These are phyloP conservation scores for Cerastis rubricosa DNA, from an alignment of 2,888 invertebrate genomes.

Conservation along the genomic window DNA sequence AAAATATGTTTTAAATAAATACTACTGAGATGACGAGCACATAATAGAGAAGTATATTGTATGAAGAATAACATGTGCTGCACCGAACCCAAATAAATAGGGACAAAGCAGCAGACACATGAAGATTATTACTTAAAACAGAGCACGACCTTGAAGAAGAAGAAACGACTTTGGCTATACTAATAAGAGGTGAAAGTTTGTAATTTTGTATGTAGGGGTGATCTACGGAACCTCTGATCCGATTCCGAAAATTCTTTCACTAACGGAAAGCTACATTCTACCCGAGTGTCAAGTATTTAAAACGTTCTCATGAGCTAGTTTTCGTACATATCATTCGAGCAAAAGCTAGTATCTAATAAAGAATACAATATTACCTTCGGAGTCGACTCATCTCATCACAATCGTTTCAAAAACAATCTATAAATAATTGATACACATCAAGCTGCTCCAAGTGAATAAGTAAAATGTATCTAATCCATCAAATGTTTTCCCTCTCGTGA, in stretches of 20 bases:
- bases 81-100: neutral
- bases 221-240: too few species aligned
- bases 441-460: conserved; percentile 37
- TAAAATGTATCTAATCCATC: conserved; percentile 54
- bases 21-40: neutral
- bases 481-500: conserved; percentile 47
- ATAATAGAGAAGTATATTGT: neutral
- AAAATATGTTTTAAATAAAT: neutral
- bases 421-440: conserved; percentile 24
- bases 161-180: neutral
- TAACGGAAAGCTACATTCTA: neutral
- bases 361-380: neutral
- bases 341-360: neutral
- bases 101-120: neutral
- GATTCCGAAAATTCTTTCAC: neutral
- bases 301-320: neutral
- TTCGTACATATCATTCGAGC: too few species aligned
- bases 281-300: too few species aligned
- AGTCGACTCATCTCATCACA: neutral
- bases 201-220: neutral
- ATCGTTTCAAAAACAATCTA: conserved; percentile 1
- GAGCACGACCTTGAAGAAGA: neutral
- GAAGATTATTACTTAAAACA: neutral
- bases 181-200: neutral
- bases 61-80: neutral